Evolutionary conservation across 2,113 vertebrate genomes (phyloP).

Genomic region (Pollachius pollachius): DNA sequence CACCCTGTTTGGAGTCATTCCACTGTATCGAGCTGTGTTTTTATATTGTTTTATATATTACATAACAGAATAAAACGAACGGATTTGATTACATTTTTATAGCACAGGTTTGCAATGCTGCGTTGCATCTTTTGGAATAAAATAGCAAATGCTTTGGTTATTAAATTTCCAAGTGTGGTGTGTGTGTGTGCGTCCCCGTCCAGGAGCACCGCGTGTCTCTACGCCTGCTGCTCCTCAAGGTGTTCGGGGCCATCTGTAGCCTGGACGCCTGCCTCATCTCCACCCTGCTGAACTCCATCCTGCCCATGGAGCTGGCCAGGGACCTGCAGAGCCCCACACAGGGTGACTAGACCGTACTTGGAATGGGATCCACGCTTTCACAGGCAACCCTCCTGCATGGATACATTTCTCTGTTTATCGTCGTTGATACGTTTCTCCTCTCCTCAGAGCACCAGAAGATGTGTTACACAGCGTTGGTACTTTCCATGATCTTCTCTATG

Average conservation of each 20-base stretch:
- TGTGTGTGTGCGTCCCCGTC: slow-evolving; percentile 7
- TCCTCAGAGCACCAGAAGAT: slow-evolving; percentile 93
- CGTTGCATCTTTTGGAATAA: no score
- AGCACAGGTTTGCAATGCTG: no score
- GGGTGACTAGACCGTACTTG: slow-evolving; percentile 65
- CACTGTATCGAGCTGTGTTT: no score
- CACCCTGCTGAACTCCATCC: slow-evolving; percentile 89
- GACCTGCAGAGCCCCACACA: slow-evolving; percentile 93
- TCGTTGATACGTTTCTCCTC: neutral
- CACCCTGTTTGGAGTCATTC: no score
- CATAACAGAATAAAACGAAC: no score
- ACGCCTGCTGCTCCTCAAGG: slow-evolving; percentile 91
- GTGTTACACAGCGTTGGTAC: slow-evolving; percentile 92
- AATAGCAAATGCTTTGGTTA: no score
- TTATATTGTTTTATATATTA: no score
- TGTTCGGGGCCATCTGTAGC: slow-evolving; percentile 97
- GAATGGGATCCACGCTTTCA: neutral
- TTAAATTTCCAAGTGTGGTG: no score
- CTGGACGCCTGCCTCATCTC: slow-evolving; percentile 90
- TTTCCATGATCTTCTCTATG: slow-evolving; percentile 98
- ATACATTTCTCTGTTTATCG: no score
- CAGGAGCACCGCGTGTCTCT: slow-evolving; percentile 90
- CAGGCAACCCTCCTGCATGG: neutral
- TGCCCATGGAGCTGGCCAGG: slow-evolving; percentile 94
- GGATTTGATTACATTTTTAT: no score